Conservation (phyloP, 30 jellyfish, hydroid and myxozoan species). For the Aurelia sp. region DNA sequence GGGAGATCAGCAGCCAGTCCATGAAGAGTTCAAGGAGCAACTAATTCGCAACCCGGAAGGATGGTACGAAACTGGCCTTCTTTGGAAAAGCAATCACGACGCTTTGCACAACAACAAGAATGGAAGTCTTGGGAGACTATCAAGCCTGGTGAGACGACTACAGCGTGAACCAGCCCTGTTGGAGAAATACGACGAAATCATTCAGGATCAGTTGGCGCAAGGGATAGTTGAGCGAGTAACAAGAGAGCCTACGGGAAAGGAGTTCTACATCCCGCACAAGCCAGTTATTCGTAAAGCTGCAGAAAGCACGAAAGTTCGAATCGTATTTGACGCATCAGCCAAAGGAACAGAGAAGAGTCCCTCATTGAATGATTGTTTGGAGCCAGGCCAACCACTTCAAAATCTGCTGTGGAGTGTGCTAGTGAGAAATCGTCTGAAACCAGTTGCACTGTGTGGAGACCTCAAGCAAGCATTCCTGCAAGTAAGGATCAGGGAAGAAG, state of each 20-base stretch:
- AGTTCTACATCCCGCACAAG: conserved; percentile 76
- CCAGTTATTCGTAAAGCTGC: conserved; percentile 75
- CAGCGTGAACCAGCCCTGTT: conserved; percentile 23
- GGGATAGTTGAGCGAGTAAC: conserved; percentile 71
- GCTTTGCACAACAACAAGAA: conserved; percentile 41
- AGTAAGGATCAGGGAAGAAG: conserved; percentile 46
- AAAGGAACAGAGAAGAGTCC: conserved; percentile 47
- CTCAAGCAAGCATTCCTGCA: conserved; percentile 82
- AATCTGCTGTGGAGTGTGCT: conserved; percentile 24
- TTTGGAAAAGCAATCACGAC: conserved; percentile 22
- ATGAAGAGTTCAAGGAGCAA: conserved; percentile 76
- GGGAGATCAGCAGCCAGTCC: conserved; percentile 5
- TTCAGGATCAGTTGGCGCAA: conserved; percentile 68
- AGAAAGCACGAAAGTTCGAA: conserved; percentile 56
- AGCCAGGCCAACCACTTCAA: conserved; percentile 83
- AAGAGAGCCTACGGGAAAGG: conserved; percentile 24
- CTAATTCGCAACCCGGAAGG: conserved; percentile 36
- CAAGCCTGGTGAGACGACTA: conserved; percentile 5
- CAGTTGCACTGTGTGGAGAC: conserved; percentile 48
- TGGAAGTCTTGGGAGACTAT: conserved; percentile 16
- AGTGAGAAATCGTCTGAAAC: conserved; percentile 67
- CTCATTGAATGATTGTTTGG: conserved; percentile 82
- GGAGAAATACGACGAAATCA: conserved; percentile 69
- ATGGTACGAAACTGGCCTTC: conserved; percentile 61
- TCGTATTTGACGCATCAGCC: conserved; percentile 78